Base-by-base conservation (phyloP, 2,888 invertebrate genomes). In the Zygothrica quintamaculata region DNA sequence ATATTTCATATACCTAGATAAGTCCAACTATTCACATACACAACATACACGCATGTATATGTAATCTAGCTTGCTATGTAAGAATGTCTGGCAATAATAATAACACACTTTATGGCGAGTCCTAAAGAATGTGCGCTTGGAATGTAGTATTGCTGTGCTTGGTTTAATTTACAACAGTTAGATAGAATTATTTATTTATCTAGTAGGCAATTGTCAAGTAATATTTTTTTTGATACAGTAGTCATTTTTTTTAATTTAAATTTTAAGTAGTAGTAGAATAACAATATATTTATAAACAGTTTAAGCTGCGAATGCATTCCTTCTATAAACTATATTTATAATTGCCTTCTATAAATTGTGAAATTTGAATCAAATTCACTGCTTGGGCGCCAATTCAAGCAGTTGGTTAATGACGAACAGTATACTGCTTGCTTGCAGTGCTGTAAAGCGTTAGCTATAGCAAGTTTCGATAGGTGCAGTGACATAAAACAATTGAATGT, bases 41-140 rank as follows among this genome's bases (percentile, higher is more conserved):
- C n/a, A n/a, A n/a, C n/a, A n/a, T 31, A 36, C 47, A 68, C 69
- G 56, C 56, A 55, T n/a, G n/a, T n/a, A n/a, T 26, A 2, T 52
- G 26, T 2, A 22, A 22, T 22, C 3, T 22, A n/a, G n/a, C n/a
- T n/a, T n/a, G n/a, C 18, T 74, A 57, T 4, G 3, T 12, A 60
- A 50, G 52, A 52, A 60, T 67, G 36, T 36, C 11, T 33, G 15
- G 33, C 9, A 25, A 15, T 22, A 43, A 39, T 43, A 37, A 40
- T 47, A 29, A 7, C n/a, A 9, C 5, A 36, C 9, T 74, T 74
- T 71, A 71, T 50, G 40, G 8, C 34, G 61, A 71, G 70, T 74
- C 74, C 26, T 8, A 1, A 58, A 53, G 61, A 68, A 74, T 68
- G 66, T 55, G 44, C 36, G 34, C 25, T 11, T 15, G 3, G 33